These are phyloP conservation scores for Streptopelia turtur DNA, from an alignment of 2,797 vertebrate genomes.

Conservation along the genomic window DNA sequence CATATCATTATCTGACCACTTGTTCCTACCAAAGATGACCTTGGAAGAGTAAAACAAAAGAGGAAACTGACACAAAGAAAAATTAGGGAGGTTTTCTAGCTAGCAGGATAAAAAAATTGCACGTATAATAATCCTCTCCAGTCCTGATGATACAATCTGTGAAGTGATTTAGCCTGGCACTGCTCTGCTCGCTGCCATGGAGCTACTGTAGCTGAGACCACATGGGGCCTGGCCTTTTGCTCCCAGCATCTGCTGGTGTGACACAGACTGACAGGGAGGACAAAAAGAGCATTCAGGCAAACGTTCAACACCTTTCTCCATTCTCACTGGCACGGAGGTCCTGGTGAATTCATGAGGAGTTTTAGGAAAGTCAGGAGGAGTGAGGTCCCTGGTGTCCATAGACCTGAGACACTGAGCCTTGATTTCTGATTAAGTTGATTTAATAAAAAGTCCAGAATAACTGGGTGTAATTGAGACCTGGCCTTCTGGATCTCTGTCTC, in stretches of 20 bases:
- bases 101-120: slow-evolving; percentile 13
- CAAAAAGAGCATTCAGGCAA: slow-evolving; percentile 40
- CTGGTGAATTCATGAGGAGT: background rate
- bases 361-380: background rate
- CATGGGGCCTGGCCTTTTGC: slow-evolving; percentile 55
- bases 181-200: slow-evolving; percentile 36
- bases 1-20: background rate
- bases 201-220: slow-evolving; percentile 9
- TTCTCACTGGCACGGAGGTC: background rate
- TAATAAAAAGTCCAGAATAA: background rate
- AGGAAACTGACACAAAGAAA: background rate
- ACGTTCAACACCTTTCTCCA: background rate
- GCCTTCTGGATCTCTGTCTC: background rate
- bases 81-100: background rate
- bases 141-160: background rate
- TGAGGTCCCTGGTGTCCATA: background rate
- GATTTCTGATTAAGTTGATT: background rate
- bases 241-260: slow-evolving; percentile 57
- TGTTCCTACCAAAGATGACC: background rate
- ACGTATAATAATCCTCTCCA: background rate
- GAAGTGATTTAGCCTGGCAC: slow-evolving; percentile 26
- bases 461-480: background rate
- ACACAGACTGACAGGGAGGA: slow-evolving; percentile 47
- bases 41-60: background rate
- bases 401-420: background rate